Conservation (phyloP, 1,140 invertebrate genomes). For the Anadara kagoshimensis region DNA sequence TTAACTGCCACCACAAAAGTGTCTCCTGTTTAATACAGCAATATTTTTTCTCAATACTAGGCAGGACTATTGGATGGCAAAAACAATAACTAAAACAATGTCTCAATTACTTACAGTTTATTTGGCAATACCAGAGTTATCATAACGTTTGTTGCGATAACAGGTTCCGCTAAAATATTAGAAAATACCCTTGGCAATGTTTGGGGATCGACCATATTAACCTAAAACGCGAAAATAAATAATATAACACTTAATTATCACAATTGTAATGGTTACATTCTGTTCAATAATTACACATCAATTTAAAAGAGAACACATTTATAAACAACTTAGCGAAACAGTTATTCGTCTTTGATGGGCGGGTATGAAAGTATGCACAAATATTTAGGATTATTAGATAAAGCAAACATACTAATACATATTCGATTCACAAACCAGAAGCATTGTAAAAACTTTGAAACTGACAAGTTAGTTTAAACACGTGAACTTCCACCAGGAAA, state of each 20-base stretch:
- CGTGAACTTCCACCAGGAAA: no score
- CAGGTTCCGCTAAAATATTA: slow-evolving; percentile 61
- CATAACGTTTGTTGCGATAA: slow-evolving; percentile 69
- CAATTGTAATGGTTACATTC: not conserved
- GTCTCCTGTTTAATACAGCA: no score
- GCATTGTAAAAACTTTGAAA: no score
- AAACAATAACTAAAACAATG: no score
- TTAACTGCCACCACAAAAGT: no score
- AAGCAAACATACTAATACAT: no score
- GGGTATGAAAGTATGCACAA: slow-evolving; percentile 63
- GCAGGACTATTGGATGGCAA: no score
- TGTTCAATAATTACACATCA: not conserved
- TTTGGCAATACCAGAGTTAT: slow-evolving; percentile 65
- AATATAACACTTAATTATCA: not conserved
- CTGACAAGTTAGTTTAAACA: no score
- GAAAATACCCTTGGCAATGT: slow-evolving; percentile 67
- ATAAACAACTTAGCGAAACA: slow-evolving; percentile 32
- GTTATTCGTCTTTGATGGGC: slow-evolving; percentile 68
- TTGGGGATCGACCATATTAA: slow-evolving; percentile 69
- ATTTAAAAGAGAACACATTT: not conserved
- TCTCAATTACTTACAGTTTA: slow-evolving; percentile 57
- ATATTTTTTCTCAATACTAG: no score
- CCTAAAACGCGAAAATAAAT: slow-evolving; percentile 38
- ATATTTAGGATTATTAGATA: not conserved
- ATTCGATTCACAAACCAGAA: no score